Evolutionary conservation across 2,888 invertebrate species (phyloP).

Genomic region (Agrotis ipsilon): DNA sequence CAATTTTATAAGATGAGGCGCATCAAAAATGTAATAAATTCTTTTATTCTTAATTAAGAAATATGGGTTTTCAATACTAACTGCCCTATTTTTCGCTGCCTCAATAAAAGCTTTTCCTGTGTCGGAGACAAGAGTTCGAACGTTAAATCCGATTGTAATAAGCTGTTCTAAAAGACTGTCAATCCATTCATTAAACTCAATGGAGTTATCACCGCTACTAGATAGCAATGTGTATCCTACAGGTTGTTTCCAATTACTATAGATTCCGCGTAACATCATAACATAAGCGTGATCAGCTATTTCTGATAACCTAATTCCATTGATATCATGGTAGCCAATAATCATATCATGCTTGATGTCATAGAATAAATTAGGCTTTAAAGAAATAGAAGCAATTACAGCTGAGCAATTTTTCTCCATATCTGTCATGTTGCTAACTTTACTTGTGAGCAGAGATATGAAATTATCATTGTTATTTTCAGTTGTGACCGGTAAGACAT

Average conservation of each 20-base stretch:
- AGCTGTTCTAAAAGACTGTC: constrained; percentile 61
- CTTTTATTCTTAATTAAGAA: constrained; percentile 63
- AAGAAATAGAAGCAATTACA: constrained; percentile 45
- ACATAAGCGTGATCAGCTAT: constrained; percentile 63
- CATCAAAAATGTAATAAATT: constrained; percentile 69
- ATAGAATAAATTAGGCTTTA: constrained; percentile 63
- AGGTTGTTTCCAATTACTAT: constrained; percentile 60
- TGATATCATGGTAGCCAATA: constrained; percentile 65
- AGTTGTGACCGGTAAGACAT: constrained; percentile 43
- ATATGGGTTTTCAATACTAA: constrained; percentile 60
- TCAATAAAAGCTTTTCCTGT: constrained; percentile 56
- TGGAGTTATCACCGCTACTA: constrained; percentile 43
- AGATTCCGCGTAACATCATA: constrained; percentile 62
- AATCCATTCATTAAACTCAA: constrained; percentile 58
- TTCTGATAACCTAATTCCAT: constrained; percentile 53
- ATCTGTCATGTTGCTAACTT: constrained; percentile 45
- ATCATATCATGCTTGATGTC: constrained; percentile 61
- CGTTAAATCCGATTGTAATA: constrained; percentile 60
- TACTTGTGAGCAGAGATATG: constrained; percentile 51
- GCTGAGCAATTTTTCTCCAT: constrained; percentile 61
- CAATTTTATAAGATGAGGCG: constrained; percentile 65
- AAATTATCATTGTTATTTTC: constrained; percentile 50
- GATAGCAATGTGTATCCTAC: constrained; percentile 61
- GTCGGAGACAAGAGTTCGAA: constrained; percentile 60
- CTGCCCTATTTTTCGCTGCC: constrained; percentile 50